A percentile compares a stretch with the other conserved stretches of the same genome.
Conservation (phyloP, 2,113 vertebrate genomes). For the Addax nasomaculatus region DNA sequence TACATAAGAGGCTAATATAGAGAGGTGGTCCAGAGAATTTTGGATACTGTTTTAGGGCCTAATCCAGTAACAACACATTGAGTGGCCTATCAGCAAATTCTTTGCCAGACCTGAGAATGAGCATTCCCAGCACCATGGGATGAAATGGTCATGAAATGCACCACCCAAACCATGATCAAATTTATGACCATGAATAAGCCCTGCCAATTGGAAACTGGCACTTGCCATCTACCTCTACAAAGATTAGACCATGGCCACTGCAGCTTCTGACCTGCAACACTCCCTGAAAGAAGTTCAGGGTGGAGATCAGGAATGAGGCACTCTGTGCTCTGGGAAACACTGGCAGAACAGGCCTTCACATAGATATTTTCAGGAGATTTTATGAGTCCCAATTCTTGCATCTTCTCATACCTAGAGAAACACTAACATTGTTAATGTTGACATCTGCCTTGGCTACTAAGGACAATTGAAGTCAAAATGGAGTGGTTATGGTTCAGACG, state of each 20-base stretch:
- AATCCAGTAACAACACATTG: not conserved
- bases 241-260: not conserved
- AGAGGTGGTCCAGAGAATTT: not conserved
- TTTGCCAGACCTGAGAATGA: not conserved
- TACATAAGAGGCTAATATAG: not conserved
- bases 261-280: not conserved
- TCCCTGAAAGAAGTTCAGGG: not conserved
- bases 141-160: not conserved
- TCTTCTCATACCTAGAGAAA: not conserved
- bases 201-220: not conserved
- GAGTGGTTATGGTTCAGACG: not conserved
- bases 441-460: not conserved
- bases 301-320: not conserved
- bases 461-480: not conserved
- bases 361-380: not conserved
- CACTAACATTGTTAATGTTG: not conserved
- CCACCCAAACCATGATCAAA: not conserved
- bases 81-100: not conserved
- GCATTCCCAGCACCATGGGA: not conserved
- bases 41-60: not conserved
- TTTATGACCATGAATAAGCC: not conserved
- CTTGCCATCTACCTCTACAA: not conserved
- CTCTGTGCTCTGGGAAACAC: not conserved
- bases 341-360: not conserved
- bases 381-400: not conserved